Conservation (phyloP, 2,797 vertebrate genomes). For the Catamblyrhynchus diadema region DNA sequence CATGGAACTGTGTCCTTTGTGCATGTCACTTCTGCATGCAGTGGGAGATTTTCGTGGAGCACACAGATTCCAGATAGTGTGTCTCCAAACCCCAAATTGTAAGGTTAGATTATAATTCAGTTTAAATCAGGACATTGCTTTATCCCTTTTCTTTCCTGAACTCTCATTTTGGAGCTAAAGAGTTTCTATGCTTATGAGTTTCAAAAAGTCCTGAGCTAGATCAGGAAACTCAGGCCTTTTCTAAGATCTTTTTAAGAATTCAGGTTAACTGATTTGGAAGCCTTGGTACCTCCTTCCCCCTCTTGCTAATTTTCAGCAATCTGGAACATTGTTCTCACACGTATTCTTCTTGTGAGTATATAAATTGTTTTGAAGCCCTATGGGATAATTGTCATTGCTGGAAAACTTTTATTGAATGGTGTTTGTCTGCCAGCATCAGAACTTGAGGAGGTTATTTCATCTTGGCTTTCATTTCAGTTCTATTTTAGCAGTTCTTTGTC, state of each 20-base stretch:
- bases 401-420: slow-evolving; percentile 26
- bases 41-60: background rate
- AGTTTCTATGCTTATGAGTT: background rate
- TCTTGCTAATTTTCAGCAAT: background rate
- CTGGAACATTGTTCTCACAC: background rate
- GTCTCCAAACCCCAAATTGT: background rate
- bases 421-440: slow-evolving; percentile 30
- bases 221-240: background rate
- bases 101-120: background rate
- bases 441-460: slow-evolving; percentile 36
- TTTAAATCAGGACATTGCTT: background rate
- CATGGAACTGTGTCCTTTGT: background rate
- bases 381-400: slow-evolving; percentile 29
- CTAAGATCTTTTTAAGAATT: slow-evolving; percentile 9
- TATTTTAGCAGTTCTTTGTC: slow-evolving; percentile 60
- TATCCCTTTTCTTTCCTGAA: background rate
- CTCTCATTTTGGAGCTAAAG: background rate
- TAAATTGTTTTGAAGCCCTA: slow-evolving; percentile 33
- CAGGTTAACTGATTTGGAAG: background rate
- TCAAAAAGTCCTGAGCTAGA: background rate
- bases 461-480: slow-evolving; percentile 39
- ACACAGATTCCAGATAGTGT: background rate
- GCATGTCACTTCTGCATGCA: background rate
- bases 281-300: background rate
- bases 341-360: background rate